Base-by-base conservation (phyloP, 1,140 invertebrate genomes). In the Drosophila repleta region DNA sequence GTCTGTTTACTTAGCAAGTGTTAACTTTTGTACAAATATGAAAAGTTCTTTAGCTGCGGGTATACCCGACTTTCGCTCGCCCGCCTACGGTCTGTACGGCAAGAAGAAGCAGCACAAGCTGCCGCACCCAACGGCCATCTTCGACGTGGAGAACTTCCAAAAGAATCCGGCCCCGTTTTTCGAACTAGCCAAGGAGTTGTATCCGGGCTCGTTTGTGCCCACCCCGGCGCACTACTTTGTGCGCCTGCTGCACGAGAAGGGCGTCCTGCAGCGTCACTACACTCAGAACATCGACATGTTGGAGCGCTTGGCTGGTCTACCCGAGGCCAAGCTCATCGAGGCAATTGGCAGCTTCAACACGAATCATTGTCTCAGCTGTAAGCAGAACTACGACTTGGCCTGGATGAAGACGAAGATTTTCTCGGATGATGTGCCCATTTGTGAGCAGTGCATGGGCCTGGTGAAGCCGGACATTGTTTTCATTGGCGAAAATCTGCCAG, bases 401-500 rank as follows among this genome's bases (percentile, higher is more conserved):
- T 99, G 97, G 96, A 96, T 90, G 79, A 90, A 92, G 68, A 95
- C 95, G 63, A 93, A 94, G 92, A 96, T 98, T 75, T 95, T 96
- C 68, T 90, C 93, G 13, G 95, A 95, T 77, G 89, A 93, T 48
- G 93, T 98, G 60, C 97, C 97, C 32, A 95, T 94, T 70, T 98
- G 97, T 90, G 94, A 84, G 60, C 94, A 87, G 70, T 94, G 94
- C 53, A 93, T 94, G 21, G 95, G 95, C 7, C 92, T 97, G 26
- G 96, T 99, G 0, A 99, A 99, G 91, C 98, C 97, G 26, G 97
- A 99, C 89, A 97, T 99, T 90, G 95, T 99, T 1, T 98, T 99
- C 92, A 99, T 99, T 93, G 97, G 97, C 18, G 98, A 99, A 93
- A 94, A 93, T 90, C 93, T 99, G 35, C 97, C 98, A 0, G 89